Evolutionary conservation across 2,888 invertebrate genomes (phyloP), one percentile per base, ranked within the genome.

Genomic region (Mesopsocus fuscifrons): DNA sequence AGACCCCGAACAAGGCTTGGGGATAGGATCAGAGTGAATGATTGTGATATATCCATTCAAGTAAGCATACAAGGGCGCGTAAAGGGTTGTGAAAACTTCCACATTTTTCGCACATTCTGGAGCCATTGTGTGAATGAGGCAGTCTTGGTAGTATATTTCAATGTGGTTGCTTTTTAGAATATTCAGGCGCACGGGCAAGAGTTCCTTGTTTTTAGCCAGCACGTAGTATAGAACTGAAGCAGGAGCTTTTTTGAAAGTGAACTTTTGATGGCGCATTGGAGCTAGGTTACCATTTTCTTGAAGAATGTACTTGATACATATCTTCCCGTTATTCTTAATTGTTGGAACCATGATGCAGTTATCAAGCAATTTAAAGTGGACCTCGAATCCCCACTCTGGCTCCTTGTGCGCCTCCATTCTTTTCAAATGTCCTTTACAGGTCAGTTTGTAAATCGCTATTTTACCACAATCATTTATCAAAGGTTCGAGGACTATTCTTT

Each of bases 391-490:
- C 5, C 8, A 38, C 20, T 38, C 38, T 3, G 38, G 38, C 20
- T 38, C 38, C 18, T 17, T 38, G 21, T 21, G 20, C 11, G 17
- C 3, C 16, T 13, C 20, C 5, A 38, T n/a, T 38, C 38, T 38
- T 17, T 20, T 38, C 18, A 38, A 38, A 16, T 38, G 38, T 38
- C 38, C 38, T 38, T 38, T 38, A 20, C 38, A 38, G 5, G 38
- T 38, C 4, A 38, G 20, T 38, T 38, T 38, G 38, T 38, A 38
- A 5, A 38, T 13, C 13, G 21, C 38, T 5, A 38, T 21, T 5
- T 15, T 21, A 21, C 38, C 17, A 18, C 21, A 6, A 13, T 38
- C 18, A 16, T 13, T 18, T 3, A 38, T 18, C n/a, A 20, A 17
- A 17, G 38, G 38, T 17, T 20, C 21, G 11, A 38, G 17, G 20